Evolutionary conservation across 2,888 invertebrate genomes (phyloP).

Genomic region (Eristalinus aeneus): DNA sequence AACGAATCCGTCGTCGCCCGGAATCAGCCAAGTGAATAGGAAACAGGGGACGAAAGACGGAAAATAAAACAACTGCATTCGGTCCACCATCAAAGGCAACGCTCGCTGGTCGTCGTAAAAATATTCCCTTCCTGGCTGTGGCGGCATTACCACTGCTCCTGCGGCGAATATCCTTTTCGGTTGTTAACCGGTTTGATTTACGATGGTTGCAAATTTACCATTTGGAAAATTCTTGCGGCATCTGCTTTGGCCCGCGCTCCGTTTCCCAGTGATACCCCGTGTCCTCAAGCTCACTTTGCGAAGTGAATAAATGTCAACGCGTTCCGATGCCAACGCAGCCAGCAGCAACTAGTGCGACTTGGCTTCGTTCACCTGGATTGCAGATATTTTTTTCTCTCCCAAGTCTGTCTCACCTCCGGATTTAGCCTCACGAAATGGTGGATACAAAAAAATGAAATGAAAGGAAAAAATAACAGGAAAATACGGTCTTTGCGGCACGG

Average conservation of each 20-base stretch:
- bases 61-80: background rate
- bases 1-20: background rate
- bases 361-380: background rate
- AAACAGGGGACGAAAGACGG: background rate
- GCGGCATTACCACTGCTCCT: conserved; percentile 28
- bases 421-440: background rate
- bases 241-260: conserved; percentile 48
- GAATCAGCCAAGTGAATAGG: background rate
- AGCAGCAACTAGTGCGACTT: conserved; percentile 19
- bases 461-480: no score
- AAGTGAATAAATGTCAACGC: conserved; percentile 64
- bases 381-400: background rate
- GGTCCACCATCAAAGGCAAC: background rate
- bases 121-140: background rate
- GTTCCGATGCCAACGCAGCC: background rate
- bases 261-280: conserved; percentile 16
- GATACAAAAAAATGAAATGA: no score
- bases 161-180: conserved; percentile 61
- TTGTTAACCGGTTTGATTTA: conserved; percentile 67
- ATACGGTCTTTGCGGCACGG: background rate
- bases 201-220: conserved; percentile 65
- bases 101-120: background rate
- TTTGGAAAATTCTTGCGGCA: conserved; percentile 66
- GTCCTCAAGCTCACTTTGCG: conserved; percentile 34
- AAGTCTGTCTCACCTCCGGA: background rate